Conservation (phyloP, 2,888 invertebrate species). For the Xiphydria camelus region DNA sequence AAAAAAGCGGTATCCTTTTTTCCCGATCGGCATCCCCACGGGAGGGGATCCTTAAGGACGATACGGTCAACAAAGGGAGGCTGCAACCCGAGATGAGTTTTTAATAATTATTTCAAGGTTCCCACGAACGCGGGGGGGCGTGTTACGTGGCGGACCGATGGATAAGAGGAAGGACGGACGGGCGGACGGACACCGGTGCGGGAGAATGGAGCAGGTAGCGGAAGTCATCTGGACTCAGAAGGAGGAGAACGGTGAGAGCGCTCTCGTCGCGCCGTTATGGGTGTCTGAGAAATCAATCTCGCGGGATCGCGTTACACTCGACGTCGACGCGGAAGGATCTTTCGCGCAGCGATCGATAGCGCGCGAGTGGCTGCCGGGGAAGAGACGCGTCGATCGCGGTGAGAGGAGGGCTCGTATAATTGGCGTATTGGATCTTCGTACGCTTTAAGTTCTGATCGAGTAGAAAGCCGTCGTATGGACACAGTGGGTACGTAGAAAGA, state of each 20-base stretch:
- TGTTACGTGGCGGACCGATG: constrained; percentile 44
- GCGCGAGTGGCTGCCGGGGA: too few species aligned
- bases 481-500: too few species aligned
- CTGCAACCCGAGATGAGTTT: constrained; percentile 51
- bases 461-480: too few species aligned
- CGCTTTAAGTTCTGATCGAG: too few species aligned
- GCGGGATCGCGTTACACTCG: constrained; percentile 48
- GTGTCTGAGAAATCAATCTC: constrained; percentile 51
- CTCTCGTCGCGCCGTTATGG: constrained; percentile 30
- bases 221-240: constrained; percentile 53
- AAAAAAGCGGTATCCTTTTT: constrained; percentile 9
- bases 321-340: too few species aligned
- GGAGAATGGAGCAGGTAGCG: constrained; percentile 48
- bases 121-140: constrained; percentile 58
- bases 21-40: not conserved
- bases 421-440: too few species aligned
- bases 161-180: constrained; percentile 18
- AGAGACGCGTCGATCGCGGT: too few species aligned
- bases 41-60: constrained; percentile 52
- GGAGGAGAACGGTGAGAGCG: constrained; percentile 42
- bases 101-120: constrained; percentile 56
- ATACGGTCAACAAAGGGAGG: constrained; percentile 55
- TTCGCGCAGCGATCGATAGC: too few species aligned
- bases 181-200: constrained; percentile 40
- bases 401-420: too few species aligned